These are phyloP conservation scores for Sigmodon hispidus DNA, from an alignment of 2,113 vertebrate genomes.

Conservation along the genomic window DNA sequence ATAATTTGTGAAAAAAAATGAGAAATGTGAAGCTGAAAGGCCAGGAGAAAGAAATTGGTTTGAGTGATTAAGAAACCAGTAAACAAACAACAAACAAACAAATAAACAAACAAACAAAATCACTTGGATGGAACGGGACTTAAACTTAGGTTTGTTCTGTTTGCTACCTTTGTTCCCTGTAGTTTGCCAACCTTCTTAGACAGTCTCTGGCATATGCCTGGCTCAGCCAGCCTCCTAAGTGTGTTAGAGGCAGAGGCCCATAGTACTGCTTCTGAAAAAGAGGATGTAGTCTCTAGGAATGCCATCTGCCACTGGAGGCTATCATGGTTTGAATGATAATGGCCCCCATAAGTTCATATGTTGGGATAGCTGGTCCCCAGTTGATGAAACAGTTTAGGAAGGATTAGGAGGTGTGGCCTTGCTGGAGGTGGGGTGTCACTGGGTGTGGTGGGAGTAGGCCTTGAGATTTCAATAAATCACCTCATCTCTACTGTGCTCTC, in stretches of 20 bases:
- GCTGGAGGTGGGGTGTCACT: background rate
- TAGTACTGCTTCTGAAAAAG: background rate
- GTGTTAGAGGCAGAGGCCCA: background rate
- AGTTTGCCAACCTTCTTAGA: background rate
- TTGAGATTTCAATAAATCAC: background rate
- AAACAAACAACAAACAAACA: background rate
- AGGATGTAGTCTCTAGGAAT: background rate
- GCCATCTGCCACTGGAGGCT: background rate
- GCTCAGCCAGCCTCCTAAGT: background rate
- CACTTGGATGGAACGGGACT: background rate
- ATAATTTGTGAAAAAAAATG: background rate
- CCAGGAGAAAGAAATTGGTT: background rate
- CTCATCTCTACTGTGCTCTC: background rate
- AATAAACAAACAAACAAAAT: background rate
- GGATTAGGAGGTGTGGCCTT: background rate
- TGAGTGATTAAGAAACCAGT: background rate
- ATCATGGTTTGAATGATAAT: background rate
- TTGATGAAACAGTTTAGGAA: background rate
- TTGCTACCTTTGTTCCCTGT: background rate
- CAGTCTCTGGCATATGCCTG: background rate
- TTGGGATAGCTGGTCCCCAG: background rate
- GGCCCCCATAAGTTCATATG: background rate
- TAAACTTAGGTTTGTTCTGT: background rate
- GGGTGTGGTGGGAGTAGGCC: no score
- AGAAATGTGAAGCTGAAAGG: background rate